Conservation (phyloP, 2,113 vertebrate genomes). For the Grammatotria lemairii region DNA sequence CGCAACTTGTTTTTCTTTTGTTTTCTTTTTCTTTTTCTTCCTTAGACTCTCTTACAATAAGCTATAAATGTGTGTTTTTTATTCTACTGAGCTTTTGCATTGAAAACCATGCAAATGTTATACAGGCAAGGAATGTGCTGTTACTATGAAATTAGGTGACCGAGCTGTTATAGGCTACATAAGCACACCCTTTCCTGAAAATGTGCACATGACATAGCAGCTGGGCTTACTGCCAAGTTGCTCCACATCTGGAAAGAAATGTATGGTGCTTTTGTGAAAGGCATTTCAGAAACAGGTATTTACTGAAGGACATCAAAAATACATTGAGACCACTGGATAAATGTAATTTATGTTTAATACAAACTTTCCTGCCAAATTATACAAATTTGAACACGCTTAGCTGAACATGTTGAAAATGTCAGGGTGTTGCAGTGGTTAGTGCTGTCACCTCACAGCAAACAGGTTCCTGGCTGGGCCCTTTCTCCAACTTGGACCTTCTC, state of each 20-base stretch:
- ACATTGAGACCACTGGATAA: not conserved
- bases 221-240: not conserved
- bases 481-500: not conserved
- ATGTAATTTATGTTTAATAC: not conserved
- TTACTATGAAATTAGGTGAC: not conserved
- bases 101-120: not conserved
- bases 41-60: not conserved
- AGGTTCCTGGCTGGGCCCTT: not conserved
- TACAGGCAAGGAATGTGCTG: not conserved
- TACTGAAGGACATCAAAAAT: not conserved
- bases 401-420: not conserved
- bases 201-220: not conserved
- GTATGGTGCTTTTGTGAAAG: not conserved
- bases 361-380: not conserved
- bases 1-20: not conserved
- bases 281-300: not conserved
- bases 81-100: not conserved
- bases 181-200: not conserved
- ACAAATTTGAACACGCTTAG: not conserved
- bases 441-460: not conserved
- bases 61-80: not conserved
- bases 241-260: not conserved
- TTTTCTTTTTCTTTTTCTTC: not conserved
- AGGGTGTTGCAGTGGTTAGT: not conserved
- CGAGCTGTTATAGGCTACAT: not conserved